These are phyloP conservation scores for Chymomyza procnemis DNA, from an alignment of 2,888 invertebrate species.

Conservation along the genomic window DNA sequence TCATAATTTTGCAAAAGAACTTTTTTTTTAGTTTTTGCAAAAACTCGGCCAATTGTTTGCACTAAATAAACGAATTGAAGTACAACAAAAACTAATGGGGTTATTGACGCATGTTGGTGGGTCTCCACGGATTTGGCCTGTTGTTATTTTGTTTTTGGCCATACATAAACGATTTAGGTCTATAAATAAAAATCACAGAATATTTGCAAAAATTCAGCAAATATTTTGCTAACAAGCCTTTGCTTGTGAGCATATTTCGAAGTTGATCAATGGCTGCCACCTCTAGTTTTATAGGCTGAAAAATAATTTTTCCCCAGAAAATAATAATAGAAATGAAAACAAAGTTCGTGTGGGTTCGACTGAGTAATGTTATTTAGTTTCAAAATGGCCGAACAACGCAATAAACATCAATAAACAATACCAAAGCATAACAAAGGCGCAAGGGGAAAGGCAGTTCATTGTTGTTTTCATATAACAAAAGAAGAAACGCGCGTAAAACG, in stretches of 20 bases:
- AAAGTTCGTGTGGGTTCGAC: slow-evolving; percentile 50
- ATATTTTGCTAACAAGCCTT: no score
- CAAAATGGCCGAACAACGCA: slow-evolving; percentile 25
- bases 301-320: slow-evolving; percentile 66
- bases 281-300: slow-evolving; percentile 57
- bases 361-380: slow-evolving; percentile 46
- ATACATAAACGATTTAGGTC: slow-evolving; percentile 24
- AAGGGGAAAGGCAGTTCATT: slow-evolving; percentile 47
- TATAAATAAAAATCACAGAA: slow-evolving; percentile 51
- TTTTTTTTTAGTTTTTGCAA: slow-evolving; percentile 44
- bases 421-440: not conserved
- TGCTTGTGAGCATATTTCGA: slow-evolving; percentile 17
- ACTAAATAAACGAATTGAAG: not conserved
- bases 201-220: slow-evolving; percentile 30
- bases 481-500: slow-evolving; percentile 3
- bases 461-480: slow-evolving; percentile 4
- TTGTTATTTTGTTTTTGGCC: slow-evolving; percentile 44
- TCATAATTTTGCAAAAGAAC: slow-evolving; percentile 41
- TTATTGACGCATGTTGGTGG: slow-evolving; percentile 68
- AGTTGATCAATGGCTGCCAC: slow-evolving; percentile 68
- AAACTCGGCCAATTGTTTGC: slow-evolving; percentile 22
- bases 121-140: slow-evolving; percentile 41
- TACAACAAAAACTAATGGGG: slow-evolving; percentile 43
- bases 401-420: not conserved
- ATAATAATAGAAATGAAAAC: slow-evolving; percentile 71